A percentile compares a stretch with the other conserved stretches of the same genome.
phyloP scores from a whole-genome alignment of 2,797 vertebrate genomes.

The Lepus oiostolus region DNA sequence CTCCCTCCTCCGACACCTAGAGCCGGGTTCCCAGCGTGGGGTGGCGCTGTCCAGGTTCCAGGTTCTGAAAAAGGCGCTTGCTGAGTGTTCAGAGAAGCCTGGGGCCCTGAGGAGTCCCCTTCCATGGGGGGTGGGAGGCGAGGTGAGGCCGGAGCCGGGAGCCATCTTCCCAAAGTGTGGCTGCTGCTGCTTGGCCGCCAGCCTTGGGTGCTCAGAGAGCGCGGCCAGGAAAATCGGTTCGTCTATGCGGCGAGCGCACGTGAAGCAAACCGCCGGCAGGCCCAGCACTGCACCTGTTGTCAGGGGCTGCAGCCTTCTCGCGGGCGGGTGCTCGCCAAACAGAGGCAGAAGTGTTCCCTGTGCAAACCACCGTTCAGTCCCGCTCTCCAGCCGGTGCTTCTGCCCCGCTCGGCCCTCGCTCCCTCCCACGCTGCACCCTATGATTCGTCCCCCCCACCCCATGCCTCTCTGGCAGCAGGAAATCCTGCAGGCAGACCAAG shows the following conservation, averaged over 20 bases:
- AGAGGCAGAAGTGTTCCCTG: not conserved
- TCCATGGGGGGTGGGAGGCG: slow-evolving; percentile 50
- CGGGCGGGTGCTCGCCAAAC: not conserved
- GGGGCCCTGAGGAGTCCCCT: slow-evolving; percentile 42
- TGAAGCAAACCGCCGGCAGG: not conserved
- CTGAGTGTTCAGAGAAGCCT: slow-evolving; percentile 88
- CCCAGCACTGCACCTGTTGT: not conserved
- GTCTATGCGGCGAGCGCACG: not conserved
- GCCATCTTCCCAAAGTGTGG: not conserved
- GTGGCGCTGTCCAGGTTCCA: slow-evolving; percentile 88
- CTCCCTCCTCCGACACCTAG: slow-evolving; percentile 84
- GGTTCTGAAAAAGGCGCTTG: slow-evolving; percentile 88
- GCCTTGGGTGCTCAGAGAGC: not conserved
- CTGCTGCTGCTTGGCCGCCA: not conserved
- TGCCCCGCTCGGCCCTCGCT: not conserved
- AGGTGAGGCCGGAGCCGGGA: not conserved
- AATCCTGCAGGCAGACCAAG: no score
- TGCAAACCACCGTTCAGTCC: not conserved
- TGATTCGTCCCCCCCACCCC: no score
- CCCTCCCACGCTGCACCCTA: no score
- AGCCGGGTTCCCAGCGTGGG: slow-evolving; percentile 82
- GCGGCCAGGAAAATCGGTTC: not conserved
- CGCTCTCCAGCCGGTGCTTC: no score
- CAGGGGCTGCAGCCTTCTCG: not conserved
- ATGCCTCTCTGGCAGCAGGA: no score